Evolutionary conservation across 2,797 vertebrate genomes (phyloP).

Genomic region (Gymnopithys bicolor): DNA sequence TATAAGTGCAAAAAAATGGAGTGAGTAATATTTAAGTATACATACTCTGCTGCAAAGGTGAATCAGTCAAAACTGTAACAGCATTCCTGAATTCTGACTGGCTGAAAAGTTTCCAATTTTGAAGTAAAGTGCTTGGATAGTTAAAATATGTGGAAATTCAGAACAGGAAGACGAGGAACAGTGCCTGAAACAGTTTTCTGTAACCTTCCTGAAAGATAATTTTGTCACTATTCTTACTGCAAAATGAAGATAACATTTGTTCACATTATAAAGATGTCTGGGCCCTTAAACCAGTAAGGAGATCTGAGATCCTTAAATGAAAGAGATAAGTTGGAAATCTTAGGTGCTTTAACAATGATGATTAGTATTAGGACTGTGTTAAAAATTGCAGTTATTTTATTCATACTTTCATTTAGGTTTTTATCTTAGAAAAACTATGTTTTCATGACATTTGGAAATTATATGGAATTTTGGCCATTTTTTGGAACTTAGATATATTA

Average conservation of each 20-base stretch:
- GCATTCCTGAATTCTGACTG: not conserved
- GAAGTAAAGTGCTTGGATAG: not conserved
- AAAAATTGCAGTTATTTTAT: not conserved
- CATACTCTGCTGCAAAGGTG: not conserved
- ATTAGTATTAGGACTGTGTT: not conserved
- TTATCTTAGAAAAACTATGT: not conserved
- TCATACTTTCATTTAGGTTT: not conserved
- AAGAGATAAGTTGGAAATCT: not conserved
- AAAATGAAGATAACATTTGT: not conserved
- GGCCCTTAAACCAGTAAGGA: not conserved
- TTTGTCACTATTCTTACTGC: not conserved
- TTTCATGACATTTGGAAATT: not conserved
- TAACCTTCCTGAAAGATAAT: not conserved
- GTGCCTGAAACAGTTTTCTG: not conserved
- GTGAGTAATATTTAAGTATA: not conserved
- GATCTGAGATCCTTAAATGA: not conserved
- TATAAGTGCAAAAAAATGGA: not conserved
- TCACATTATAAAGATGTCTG: not conserved
- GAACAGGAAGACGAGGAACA: not conserved
- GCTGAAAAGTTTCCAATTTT: not conserved
- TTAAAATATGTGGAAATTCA: not conserved
- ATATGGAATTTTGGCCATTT: not conserved
- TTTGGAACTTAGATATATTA: not conserved
- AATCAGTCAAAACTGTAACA: not conserved
- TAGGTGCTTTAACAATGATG: not conserved